These are phyloP conservation scores for Syngnathoides biaculeatus DNA, from an alignment of 2,113 vertebrate genomes.

Conservation along the genomic window DNA sequence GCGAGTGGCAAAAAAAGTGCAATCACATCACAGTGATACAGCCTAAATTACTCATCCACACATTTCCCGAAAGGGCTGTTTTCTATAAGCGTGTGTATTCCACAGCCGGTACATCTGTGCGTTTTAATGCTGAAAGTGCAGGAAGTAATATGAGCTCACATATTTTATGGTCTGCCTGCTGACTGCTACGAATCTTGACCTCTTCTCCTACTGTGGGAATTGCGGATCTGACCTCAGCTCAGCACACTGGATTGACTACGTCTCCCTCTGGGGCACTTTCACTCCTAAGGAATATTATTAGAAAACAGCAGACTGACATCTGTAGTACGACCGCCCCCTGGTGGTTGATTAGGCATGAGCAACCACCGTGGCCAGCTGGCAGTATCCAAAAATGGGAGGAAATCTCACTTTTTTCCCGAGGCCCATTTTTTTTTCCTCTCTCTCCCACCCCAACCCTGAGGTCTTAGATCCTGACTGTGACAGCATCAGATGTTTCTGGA, in stretches of 20 bases:
- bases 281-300: not conserved
- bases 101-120: slow-evolving; percentile 44
- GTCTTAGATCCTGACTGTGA: too few relatives aligned
- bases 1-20: slow-evolving; percentile 4
- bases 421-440: not conserved
- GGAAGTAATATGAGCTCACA: slow-evolving; percentile 19
- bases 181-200: slow-evolving; percentile 47
- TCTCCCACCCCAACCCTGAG: too few relatives aligned
- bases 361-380: not conserved
- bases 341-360: slow-evolving; percentile 21
- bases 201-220: slow-evolving; percentile 43
- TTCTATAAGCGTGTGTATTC: slow-evolving; percentile 42
- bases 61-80: slow-evolving; percentile 33
- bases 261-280: slow-evolving; percentile 20
- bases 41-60: slow-evolving; percentile 33
- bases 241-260: slow-evolving; percentile 41
- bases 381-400: not conserved
- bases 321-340: slow-evolving; percentile 63
- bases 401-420: not conserved
- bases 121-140: slow-evolving; percentile 43
- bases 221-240: slow-evolving; percentile 51
- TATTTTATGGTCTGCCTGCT: slow-evolving; percentile 47
- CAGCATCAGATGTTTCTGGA: too few relatives aligned
- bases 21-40: slow-evolving; percentile 9
- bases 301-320: slow-evolving; percentile 7